A percentile compares a stretch with the other conserved stretches of the same genome.
Conservation (phyloP, 2,797 vertebrate species). For the Protosalanx chinensis region DNA sequence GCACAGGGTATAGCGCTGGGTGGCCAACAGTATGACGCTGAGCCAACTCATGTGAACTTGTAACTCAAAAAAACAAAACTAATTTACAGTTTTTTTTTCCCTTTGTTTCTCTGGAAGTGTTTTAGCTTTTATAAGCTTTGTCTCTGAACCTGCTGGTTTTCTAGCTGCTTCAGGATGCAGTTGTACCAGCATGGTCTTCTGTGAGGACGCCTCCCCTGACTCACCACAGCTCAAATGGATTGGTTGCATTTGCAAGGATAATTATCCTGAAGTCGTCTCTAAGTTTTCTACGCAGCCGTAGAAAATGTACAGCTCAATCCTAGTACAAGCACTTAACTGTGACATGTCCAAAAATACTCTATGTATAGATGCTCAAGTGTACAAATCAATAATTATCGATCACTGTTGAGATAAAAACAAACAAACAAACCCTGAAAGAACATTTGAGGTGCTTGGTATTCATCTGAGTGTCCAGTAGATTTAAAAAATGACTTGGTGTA, state of each 20-base stretch:
- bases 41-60: not conserved
- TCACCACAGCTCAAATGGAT: not conserved
- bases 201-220: not conserved
- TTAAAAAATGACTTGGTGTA: not conserved
- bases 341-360: conserved; percentile 1
- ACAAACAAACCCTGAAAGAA: not conserved
- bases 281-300: conserved; percentile 19
- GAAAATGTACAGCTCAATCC: not conserved
- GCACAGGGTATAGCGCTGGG: not conserved
- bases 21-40: not conserved
- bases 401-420: not conserved
- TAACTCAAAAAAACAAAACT: not conserved
- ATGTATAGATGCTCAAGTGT: conserved; percentile 40
- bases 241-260: conserved; percentile 43
- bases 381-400: conserved; percentile 8
- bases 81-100: conserved; percentile 45
- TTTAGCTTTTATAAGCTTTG: not conserved
- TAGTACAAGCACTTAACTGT: not conserved
- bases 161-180: conserved; percentile 3
- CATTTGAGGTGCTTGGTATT: not conserved
- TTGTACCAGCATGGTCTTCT: not conserved
- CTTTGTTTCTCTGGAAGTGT: not conserved
- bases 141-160: not conserved
- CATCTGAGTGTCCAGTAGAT: not conserved
- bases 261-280: conserved; percentile 49